A percentile compares a stretch with the other conserved stretches of the same genome.
These are phyloP conservation scores for Aphis craccivora DNA, from an alignment of 1,140 invertebrate species.

Conservation along the genomic window DNA sequence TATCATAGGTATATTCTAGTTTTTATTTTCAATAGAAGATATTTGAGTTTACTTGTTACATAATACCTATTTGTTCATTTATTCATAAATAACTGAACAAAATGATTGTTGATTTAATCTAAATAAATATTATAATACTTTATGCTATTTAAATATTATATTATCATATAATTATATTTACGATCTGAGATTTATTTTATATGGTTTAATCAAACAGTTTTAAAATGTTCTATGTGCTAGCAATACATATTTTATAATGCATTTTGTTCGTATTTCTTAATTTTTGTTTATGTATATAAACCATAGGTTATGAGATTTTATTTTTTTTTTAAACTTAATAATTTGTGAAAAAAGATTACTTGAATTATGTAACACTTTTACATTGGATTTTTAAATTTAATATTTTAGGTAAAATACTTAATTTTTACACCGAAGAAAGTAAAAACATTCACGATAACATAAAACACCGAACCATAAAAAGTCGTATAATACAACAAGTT, in stretches of 20 bases:
- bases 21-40: no score
- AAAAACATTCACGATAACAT: background rate
- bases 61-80: background rate
- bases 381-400: background rate
- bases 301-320: background rate
- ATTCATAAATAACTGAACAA: background rate
- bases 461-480: background rate
- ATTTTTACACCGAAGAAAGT: background rate
- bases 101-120: background rate
- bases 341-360: background rate
- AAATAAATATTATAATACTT: no score
- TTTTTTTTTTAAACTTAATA: background rate
- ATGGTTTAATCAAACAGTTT: background rate
- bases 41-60: no score
- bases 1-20: no score
- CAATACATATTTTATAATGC: background rate
- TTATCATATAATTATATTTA: background rate
- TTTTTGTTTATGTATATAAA: background rate
- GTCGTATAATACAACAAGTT: conserved; percentile 22
- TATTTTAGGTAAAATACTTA: background rate
- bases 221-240: background rate
- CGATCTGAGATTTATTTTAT: background rate
- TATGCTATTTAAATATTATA: background rate
- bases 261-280: background rate
- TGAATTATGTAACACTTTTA: background rate